Conservation (phyloP, 2,113 vertebrate genomes). For the Laticauda colubrina region DNA sequence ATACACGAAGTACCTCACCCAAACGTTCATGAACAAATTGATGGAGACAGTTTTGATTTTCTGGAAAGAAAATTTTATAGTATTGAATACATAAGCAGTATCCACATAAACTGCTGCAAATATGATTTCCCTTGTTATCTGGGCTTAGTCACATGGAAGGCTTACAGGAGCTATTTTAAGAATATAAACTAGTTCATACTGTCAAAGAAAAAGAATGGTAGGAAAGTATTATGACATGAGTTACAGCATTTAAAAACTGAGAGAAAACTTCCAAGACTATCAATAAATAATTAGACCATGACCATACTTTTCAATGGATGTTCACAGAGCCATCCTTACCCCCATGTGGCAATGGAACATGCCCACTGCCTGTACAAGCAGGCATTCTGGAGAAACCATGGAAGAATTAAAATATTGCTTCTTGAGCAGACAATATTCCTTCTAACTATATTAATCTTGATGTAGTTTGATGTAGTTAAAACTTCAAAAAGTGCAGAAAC, state of each 20-base stretch:
- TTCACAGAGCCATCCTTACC: background rate
- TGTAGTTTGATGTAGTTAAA: background rate
- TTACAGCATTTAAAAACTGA: background rate
- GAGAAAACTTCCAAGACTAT: background rate
- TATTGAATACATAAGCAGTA: slow-evolving; percentile 10
- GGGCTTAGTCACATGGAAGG: background rate
- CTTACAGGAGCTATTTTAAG: background rate
- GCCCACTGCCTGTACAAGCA: background rate
- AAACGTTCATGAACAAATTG: slow-evolving; percentile 88
- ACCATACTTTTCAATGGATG: background rate
- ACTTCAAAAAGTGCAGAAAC: background rate
- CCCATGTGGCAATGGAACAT: background rate
- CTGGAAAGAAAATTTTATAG: slow-evolving; percentile 63
- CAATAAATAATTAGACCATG: background rate
- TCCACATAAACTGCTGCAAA: background rate
- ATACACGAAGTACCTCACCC: slow-evolving; percentile 85
- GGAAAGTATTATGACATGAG: background rate
- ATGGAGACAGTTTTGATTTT: slow-evolving; percentile 85
- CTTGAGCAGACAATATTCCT: background rate
- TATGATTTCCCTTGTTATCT: background rate
- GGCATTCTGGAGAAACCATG: background rate
- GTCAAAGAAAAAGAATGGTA: background rate
- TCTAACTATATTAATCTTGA: background rate
- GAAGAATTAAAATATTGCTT: background rate
- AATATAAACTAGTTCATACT: background rate